Conservation (phyloP, 2,888 invertebrate species). For the Spisula solida region DNA sequence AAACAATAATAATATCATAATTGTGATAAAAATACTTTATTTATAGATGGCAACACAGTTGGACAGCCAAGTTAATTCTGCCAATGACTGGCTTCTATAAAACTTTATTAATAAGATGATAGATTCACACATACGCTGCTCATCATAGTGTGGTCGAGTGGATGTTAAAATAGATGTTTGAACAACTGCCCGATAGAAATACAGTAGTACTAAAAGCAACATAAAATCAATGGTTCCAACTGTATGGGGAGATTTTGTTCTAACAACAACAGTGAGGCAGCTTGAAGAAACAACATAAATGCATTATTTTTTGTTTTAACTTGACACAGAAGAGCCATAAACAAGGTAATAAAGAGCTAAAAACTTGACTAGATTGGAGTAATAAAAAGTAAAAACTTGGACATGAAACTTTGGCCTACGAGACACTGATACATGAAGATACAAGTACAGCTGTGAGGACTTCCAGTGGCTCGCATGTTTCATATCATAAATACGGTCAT, state of each 20-base stretch:
- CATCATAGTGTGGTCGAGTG: no score
- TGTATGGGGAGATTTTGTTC: neutral
- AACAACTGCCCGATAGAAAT: no score
- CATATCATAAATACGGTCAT: neutral
- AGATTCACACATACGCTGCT: no score
- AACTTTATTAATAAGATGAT: no score
- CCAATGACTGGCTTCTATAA: no score
- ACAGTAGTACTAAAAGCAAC: no score
- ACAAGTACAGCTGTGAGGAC: neutral
- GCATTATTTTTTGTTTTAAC: slow-evolving; percentile 2
- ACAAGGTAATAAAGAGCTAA: neutral
- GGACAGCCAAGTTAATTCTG: no score
- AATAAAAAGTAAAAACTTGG: neutral
- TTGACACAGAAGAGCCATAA: slow-evolving; percentile 11
- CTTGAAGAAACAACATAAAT: slow-evolving; percentile 13
- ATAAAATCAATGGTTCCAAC: no score
- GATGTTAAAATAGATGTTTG: no score
- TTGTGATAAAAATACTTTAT: no score
- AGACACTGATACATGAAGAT: neutral
- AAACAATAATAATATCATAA: no score
- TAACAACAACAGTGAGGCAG: neutral
- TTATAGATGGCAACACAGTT: no score
- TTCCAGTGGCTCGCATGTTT: neutral
- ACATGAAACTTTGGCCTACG: neutral
- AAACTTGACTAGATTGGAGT: neutral